Base-by-base conservation (phyloP, 2,113 vertebrate species). In the Amia ocellicauda region DNA sequence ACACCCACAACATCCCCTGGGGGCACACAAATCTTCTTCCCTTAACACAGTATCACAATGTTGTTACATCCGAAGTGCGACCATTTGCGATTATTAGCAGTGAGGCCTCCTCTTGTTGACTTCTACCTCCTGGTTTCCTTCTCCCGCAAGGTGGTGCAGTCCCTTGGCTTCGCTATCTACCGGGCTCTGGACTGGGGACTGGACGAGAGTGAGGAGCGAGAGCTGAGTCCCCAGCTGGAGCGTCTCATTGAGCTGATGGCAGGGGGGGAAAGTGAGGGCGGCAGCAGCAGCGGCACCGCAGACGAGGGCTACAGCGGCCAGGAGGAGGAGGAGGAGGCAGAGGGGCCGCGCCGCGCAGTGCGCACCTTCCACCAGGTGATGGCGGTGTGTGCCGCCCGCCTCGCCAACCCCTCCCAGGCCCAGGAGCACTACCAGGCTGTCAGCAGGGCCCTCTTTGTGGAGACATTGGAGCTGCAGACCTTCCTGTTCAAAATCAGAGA, bases 151-250 rank as follows among this genome's bases (percentile, higher is more conserved):
- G 74, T 97, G 87, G 95, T 99, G 63, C 94, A 94, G 80, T 93
- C 93, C 0, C 74, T 99, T 81, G 96, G 95, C 2, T 94, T 97
- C 0, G 90, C 91, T 43, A 94, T 98, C 79, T 99, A 99, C 84
- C 89, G 85, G 0, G 96, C 96, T 0, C 86, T 99, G 86, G 96
- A 99, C 86, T 98, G 96, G 96, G 96, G 96, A 0, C 83, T 99
- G 83, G 92, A 94, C 0, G 94, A 98, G 72, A 96, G 87, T 0
- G 95, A 98, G 74, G 96, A 99, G 76, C 83, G 95, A 0, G 94
- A 98, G 80, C 88, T 99, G 62, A 93, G 92, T 76, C 93, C 93
- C 0, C 91, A 90, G 72, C 88, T 98, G 83, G 96, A 98, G 80
- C 85, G 78, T 64, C 93, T 99, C 75, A 97, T 98, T 0, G 96